Evolutionary conservation across 1,140 invertebrate genomes (phyloP).

Genomic region (Aplysia californica): DNA sequence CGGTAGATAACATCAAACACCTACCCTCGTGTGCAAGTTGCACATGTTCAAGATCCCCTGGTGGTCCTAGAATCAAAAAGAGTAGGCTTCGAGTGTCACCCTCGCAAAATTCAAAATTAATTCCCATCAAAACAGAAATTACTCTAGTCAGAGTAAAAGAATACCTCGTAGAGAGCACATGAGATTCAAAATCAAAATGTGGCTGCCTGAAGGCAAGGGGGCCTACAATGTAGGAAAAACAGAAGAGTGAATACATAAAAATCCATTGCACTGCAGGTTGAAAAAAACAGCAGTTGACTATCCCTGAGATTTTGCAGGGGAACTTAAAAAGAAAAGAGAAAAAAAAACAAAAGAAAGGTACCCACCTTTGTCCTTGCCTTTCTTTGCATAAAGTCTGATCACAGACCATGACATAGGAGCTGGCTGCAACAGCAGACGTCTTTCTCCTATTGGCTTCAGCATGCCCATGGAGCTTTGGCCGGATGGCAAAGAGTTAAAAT

Average conservation of each 20-base stretch:
- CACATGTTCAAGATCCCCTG: no score
- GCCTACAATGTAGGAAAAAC: background rate
- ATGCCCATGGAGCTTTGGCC: background rate
- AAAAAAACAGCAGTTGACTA: background rate
- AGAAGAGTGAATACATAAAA: background rate
- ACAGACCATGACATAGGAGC: constrained; percentile 4
- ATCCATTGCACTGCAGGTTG: background rate
- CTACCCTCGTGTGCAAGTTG: no score
- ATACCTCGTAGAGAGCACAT: no score
- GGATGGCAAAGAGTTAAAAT: background rate
- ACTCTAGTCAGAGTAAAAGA: no score
- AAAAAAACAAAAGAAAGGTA: background rate
- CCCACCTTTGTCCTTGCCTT: constrained; percentile 32
- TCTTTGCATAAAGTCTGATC: constrained; percentile 29
- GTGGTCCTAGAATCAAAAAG: no score
- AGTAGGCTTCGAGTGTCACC: no score
- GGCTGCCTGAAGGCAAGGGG: no score
- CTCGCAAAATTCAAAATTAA: no score
- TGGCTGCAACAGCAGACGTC: background rate
- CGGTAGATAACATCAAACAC: no score
- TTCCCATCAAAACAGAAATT: no score
- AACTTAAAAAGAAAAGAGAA: background rate
- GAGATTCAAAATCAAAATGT: no score
- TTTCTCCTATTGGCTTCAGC: background rate
- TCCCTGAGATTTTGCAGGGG: background rate